Evolutionary conservation across 2,113 vertebrate species (phyloP), one percentile per base, ranked within the genome.

Genomic region (Chunga burmeisteri): DNA sequence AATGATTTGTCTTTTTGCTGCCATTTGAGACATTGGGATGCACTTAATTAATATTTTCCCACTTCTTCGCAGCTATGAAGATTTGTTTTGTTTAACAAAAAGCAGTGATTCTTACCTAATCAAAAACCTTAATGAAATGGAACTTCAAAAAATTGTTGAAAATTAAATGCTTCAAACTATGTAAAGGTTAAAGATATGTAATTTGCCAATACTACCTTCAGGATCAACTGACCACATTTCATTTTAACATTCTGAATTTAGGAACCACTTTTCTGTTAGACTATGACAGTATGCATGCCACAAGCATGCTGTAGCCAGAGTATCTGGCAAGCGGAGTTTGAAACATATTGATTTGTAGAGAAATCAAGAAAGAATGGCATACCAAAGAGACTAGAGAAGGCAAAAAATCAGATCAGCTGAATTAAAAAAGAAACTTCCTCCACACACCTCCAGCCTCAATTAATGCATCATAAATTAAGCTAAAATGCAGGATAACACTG

Each of bases 371-470:
- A 61, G 46, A 32, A 73, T 13, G 42, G 50, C 81, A 88, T 59
- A 36, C 55, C 73, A 75, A 49, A 95, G 70, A 81, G 42, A 87
- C 22, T 52, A 49, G 26, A 44, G 58, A 88, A 72, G 65, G 61
- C 34, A 94, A 86, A 81, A 85, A 79, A 86, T 85, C 58, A 25
- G 68, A 92, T 90, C 58, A 91, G 50, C 8, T 68, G 93, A 86
- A 84, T 73, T 88, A 29, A 67, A 62, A 50, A 94, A 90, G 10
- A 74, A n/a, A 90, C 73, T 81, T 89, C 74, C 65, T 65, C 46
- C 47, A 70, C 67, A 88, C 67, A 91, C 77, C 82, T 96, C 73
- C 85, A 89, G 73, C 77, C 36, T 74, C 83, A 86, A 94, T 70
- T 82, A 93, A 59, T 6, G 34, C 36, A 77, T 53, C 79, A 91